A percentile compares a stretch with the other conserved stretches of the same genome.
These are phyloP conservation scores for Nowickia ferox DNA, from an alignment of 2,888 invertebrate species.

Conservation along the genomic window DNA sequence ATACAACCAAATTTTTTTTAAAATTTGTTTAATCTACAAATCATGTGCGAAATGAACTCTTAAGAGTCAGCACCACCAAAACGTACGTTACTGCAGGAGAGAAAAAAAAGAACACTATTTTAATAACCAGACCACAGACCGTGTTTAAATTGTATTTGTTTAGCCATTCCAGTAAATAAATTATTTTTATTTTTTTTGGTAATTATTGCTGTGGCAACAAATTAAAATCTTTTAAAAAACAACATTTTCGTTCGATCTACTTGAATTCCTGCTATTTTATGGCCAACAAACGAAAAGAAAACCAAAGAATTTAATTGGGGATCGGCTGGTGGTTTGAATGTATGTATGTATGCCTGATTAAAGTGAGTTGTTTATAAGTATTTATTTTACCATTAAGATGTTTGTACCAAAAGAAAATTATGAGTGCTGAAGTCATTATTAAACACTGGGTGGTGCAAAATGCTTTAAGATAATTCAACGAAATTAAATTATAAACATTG, in stretches of 20 bases:
- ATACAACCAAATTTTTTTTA: neutral
- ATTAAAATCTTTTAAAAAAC: constrained; percentile 29
- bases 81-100: neutral
- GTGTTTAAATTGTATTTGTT: constrained; percentile 64
- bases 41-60: constrained; percentile 41
- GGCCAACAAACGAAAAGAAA: constrained; percentile 13
- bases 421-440: constrained; percentile 13
- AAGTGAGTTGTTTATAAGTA: constrained; percentile 15
- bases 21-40: constrained; percentile 39
- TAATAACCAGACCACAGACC: constrained; percentile 63
- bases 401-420: constrained; percentile 13
- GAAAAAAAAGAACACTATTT: constrained; percentile 15
- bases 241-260: constrained; percentile 3
- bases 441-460: neutral
- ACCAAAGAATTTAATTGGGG: neutral
- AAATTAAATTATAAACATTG: constrained; percentile 16
- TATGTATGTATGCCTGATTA: neutral
- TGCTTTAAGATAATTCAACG: constrained; percentile 1
- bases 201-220: constrained; percentile 58
- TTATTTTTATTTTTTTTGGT: constrained; percentile 48
- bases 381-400: constrained; percentile 17
- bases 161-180: constrained; percentile 53
- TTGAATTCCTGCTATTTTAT: constrained; percentile 53
- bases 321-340: no score
- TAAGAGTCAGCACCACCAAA: neutral